phyloP scores from a whole-genome alignment of 2,888 invertebrate genomes.

The Bombylius major region DNA sequence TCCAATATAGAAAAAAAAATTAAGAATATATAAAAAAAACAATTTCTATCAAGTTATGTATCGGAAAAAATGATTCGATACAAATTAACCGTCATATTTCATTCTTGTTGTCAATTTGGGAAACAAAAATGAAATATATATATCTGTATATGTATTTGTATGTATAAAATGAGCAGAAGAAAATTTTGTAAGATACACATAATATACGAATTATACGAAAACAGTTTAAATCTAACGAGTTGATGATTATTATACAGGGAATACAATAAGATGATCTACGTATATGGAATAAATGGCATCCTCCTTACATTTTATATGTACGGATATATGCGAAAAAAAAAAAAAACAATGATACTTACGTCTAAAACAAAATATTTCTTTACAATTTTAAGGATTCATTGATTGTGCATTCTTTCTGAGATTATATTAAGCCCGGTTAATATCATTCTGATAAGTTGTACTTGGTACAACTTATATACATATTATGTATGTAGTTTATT shows the following conservation, averaged over 20 bases:
- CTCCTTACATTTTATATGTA: too few relatives aligned
- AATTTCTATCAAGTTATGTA: conserved; percentile 5
- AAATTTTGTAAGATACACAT: neutral
- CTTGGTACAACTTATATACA: neutral
- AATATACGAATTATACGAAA: neutral
- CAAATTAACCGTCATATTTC: conserved; percentile 19
- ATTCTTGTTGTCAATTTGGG: conserved; percentile 17
- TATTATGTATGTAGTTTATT: too few relatives aligned
- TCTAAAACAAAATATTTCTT: conserved; percentile 1
- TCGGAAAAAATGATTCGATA: conserved; percentile 17
- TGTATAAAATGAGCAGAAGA: neutral
- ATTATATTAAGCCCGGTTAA: too few relatives aligned
- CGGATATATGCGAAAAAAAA: conserved; percentile 4
- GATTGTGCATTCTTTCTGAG: conserved; percentile 1
- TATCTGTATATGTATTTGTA: neutral
- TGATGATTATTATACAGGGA: conserved; percentile 4
- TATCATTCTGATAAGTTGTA: too few relatives aligned
- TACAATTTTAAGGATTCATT: conserved; percentile 9
- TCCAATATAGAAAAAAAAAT: too few relatives aligned
- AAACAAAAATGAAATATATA: neutral
- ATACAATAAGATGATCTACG: too few relatives aligned
- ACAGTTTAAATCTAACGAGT: conserved; percentile 8
- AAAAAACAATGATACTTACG: neutral
- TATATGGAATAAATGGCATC: too few relatives aligned
- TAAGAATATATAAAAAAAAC: neutral